Percentiles rank a stretch among this genome's conserved stretches.
Evolutionary conservation across 2,797 vertebrate genomes (phyloP).

Genomic region (Setipinna tenuifilis): DNA sequence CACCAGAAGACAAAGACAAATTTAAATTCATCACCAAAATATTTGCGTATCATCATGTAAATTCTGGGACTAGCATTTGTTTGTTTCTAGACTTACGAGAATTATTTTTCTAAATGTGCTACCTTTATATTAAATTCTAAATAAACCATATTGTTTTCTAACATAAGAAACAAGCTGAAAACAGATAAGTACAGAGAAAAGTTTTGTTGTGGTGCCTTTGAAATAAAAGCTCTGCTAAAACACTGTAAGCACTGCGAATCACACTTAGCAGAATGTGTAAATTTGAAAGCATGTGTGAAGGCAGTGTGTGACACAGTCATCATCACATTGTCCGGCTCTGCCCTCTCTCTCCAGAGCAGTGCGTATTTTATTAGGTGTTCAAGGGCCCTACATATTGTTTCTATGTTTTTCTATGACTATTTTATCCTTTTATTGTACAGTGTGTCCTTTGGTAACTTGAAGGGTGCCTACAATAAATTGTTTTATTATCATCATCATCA

Average conservation of each 20-base stretch:
- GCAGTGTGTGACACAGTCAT: not conserved
- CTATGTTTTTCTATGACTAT: too few relatives aligned
- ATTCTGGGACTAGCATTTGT: not conserved
- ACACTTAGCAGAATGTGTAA: not conserved
- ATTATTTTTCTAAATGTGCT: too few relatives aligned
- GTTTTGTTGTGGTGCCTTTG: not conserved
- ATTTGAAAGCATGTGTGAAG: not conserved
- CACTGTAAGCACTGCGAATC: not conserved
- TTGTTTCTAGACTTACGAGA: not conserved
- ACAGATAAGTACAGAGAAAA: not conserved
- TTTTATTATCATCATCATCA: too few relatives aligned
- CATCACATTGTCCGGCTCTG: not conserved
- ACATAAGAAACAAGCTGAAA: not conserved
- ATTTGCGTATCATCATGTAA: too few relatives aligned
- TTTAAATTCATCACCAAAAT: not conserved
- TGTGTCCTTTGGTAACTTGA: too few relatives aligned
- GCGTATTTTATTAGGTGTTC: not conserved
- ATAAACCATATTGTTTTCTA: not conserved
- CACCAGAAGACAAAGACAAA: not conserved
- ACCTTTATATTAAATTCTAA: too few relatives aligned
- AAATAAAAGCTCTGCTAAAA: not conserved
- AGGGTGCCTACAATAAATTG: too few relatives aligned
- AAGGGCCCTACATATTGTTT: too few relatives aligned
- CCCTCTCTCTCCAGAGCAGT: too few relatives aligned
- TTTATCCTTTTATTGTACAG: too few relatives aligned